Base-by-base conservation (phyloP, 2,888 invertebrate species). In the Iphiclides podalirius region DNA sequence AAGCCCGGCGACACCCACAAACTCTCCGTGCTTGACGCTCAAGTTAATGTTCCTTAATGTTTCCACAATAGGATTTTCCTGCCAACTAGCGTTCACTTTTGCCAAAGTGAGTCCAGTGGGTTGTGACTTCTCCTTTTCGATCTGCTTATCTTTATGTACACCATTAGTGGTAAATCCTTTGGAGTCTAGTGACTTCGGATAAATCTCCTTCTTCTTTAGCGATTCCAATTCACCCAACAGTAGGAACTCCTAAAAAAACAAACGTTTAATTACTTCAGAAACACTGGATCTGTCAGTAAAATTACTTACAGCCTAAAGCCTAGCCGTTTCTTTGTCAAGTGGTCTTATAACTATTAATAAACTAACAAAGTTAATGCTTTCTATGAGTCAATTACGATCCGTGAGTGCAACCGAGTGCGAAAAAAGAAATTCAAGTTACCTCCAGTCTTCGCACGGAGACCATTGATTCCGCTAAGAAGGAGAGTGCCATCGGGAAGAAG, bases 1-100 rank as follows among this genome's bases (percentile, higher is more conserved):
- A 26, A 93, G 90, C 9, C 95, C 95, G 33, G 94, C 92, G 1
- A 95, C 80, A 1, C 93, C 93, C 33, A 94, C 78, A 44, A 93
- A 83, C 58, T 91, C 89, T 26, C 92, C 92, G 31, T 85, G 90
- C 12, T 77, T 72, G 0, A 90, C 82, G 0, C 83, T 81, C 0
- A 93, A 59, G 12, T 78, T 82, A 2, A 93, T 63, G 33, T 89
- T 73, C 23, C 90, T 83, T 41, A 93, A 63, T 0, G 91, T 92
- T 39, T 93, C 88, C 8, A 89, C 87, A 9, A 89, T 89, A 1
- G 86, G 75, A 37, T 85, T 80, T 1, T 75, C 70, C 34, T 71
- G 70, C 89, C 89, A 89, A 42, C 83, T 66, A 45, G 79, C 71
- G 64, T 81, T 90, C 60, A 91, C 67, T 61, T 82, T 70, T 42